Conservation (phyloP, 2,888 invertebrate genomes). For the Halocaridina rubra region DNA sequence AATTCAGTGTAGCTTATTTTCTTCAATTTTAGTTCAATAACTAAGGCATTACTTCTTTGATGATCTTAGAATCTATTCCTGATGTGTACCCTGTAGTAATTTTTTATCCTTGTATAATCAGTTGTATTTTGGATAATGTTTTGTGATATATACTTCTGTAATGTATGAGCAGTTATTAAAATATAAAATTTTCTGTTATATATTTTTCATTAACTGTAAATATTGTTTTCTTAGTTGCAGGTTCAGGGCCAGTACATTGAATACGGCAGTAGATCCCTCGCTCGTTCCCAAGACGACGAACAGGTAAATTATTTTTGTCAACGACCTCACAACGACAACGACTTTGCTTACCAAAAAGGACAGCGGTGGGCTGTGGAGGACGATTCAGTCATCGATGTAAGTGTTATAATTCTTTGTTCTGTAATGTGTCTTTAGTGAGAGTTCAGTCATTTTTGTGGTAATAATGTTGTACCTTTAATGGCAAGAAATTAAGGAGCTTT, state of each 20-base stretch:
- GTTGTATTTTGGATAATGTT: background rate
- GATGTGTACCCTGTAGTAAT: too few relatives aligned
- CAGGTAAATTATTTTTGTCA: conserved; percentile 59
- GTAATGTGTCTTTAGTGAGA: too few relatives aligned
- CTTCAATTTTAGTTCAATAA: too few relatives aligned
- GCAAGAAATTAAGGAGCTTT: too few relatives aligned
- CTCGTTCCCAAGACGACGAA: conserved; percentile 58
- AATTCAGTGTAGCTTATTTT: too few relatives aligned
- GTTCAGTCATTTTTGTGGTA: too few relatives aligned
- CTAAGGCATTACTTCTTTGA: too few relatives aligned
- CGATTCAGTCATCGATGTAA: conserved; percentile 57
- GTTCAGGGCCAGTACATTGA: conserved; percentile 39
- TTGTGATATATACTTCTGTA: background rate
- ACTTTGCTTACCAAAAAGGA: conserved; percentile 42
- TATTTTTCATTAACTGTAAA: background rate
- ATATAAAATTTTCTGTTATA: background rate
- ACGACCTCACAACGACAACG: conserved; percentile 48
- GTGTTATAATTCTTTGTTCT: conserved; percentile 23
- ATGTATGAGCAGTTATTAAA: background rate
- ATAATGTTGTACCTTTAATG: too few relatives aligned
- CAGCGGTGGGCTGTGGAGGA: conserved; percentile 55
- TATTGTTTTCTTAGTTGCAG: conserved; percentile 10
- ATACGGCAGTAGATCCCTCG: conserved; percentile 46
- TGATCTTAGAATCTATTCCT: too few relatives aligned
- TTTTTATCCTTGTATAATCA: too few relatives aligned